Percentiles rank a stretch among this genome's conserved stretches.
Evolutionary conservation across 2,888 invertebrate species (phyloP).

Genomic region (Drosophila macrothrix): DNA sequence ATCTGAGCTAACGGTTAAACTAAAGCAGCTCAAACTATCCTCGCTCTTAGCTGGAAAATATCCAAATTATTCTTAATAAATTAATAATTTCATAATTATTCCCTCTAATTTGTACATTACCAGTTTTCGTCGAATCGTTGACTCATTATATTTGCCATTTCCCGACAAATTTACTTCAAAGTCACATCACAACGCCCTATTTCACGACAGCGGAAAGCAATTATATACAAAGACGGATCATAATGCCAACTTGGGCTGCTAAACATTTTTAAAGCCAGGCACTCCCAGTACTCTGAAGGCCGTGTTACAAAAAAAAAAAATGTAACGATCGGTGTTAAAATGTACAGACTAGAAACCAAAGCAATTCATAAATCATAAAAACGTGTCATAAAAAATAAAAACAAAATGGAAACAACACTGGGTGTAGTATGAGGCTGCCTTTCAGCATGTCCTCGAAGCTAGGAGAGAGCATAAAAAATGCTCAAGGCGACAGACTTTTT

Average conservation of each 20-base stretch:
- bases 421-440: slow-evolving; percentile 49
- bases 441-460: slow-evolving; percentile 76
- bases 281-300: slow-evolving; percentile 50
- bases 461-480: slow-evolving; percentile 60
- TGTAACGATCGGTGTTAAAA: slow-evolving; percentile 49
- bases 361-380: slow-evolving; percentile 85
- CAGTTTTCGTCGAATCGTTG: background rate
- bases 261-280: slow-evolving; percentile 47
- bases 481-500: slow-evolving; percentile 60
- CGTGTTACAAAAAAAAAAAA: slow-evolving; percentile 28
- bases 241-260: slow-evolving; percentile 42
- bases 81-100: slow-evolving; percentile 1
- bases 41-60: background rate
- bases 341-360: slow-evolving; percentile 70
- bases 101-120: background rate
- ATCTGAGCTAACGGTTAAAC: background rate
- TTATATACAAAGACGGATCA: slow-evolving; percentile 42
- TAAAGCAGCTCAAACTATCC: background rate
- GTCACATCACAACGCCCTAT: slow-evolving; percentile 56
- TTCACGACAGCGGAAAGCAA: slow-evolving; percentile 23
- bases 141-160: background rate
- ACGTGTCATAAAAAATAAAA: slow-evolving; percentile 75
- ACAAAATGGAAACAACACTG: slow-evolving; percentile 57
- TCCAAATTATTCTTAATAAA: background rate
- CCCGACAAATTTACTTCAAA: slow-evolving; percentile 20